phyloP scores from a whole-genome alignment of 2,888 invertebrate genomes.

The Brachycybe producta region DNA sequence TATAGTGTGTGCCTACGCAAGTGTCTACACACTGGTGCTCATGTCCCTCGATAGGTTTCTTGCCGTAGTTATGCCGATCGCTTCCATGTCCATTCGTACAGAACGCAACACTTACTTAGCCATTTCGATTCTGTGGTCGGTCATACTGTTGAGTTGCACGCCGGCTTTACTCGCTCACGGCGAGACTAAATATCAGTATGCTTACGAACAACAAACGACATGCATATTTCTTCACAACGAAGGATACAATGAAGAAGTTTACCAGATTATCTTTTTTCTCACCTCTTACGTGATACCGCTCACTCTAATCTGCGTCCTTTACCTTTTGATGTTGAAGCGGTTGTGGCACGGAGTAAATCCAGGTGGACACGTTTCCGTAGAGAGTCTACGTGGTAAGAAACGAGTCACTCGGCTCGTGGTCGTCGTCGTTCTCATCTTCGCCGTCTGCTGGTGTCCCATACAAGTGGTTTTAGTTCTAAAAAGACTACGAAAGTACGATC shows the following conservation, averaged over 20 bases:
- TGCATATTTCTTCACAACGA: conserved; percentile 24
- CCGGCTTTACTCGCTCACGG: conserved; percentile 66
- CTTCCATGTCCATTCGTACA: conserved; percentile 70
- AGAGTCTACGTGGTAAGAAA: conserved; percentile 68
- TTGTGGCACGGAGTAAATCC: conserved; percentile 65
- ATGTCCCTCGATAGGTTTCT: conserved; percentile 84
- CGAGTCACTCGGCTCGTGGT: conserved; percentile 85
- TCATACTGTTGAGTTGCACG: conserved; percentile 62
- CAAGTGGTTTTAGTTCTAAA: conserved; percentile 71
- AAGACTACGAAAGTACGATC: conserved; percentile 55
- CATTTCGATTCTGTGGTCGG: conserved; percentile 63
- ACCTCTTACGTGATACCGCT: conserved; percentile 80
- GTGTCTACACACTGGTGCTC: conserved; percentile 81
- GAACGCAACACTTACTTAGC: conserved; percentile 66
- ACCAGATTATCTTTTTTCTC: conserved; percentile 69
- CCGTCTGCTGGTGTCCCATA: conserved; percentile 87
- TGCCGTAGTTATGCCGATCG: conserved; percentile 85
- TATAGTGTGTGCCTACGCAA: conserved; percentile 82
- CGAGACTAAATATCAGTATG: conserved; percentile 51
- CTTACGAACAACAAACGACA: conserved; percentile 25
- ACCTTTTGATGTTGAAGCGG: conserved; percentile 75
- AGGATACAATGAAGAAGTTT: conserved; percentile 35
- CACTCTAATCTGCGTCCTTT: conserved; percentile 70
- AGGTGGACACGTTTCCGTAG: conserved; percentile 65
- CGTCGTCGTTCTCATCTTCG: conserved; percentile 80